A percentile compares a stretch with the other conserved stretches of the same genome.
phyloP scores from a whole-genome alignment of 92 coral and sea anemone genomes.

The Porites cylindrica region DNA sequence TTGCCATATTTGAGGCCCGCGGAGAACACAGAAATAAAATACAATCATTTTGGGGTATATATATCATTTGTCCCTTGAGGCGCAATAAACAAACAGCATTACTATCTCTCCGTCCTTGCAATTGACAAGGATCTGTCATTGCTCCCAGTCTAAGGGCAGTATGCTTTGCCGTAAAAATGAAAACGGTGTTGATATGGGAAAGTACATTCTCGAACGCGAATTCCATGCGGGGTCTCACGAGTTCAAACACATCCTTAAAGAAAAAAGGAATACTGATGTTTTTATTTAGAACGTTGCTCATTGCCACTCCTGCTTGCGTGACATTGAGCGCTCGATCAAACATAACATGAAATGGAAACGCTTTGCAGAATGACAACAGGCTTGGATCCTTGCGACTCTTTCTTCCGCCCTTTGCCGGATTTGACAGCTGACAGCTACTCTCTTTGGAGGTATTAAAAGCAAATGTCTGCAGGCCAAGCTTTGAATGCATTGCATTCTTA shows the following conservation, averaged over 20 bases:
- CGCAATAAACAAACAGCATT: conserved; percentile 61
- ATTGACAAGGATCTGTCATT: background rate
- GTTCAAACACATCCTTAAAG: conserved; percentile 87
- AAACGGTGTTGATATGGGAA: conserved; percentile 95
- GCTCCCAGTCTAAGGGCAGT: conserved; percentile 11
- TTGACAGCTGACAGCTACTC: background rate
- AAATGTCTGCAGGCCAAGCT: conserved; percentile 90
- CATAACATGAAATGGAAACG: conserved; percentile 97
- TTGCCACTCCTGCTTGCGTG: conserved; percentile 92
- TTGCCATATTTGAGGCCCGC: conserved; percentile 79
- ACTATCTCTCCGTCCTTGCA: conserved; percentile 21
- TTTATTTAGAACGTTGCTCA: conserved; percentile 77
- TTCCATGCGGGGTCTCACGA: conserved; percentile 92
- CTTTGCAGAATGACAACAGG: conserved; percentile 92
- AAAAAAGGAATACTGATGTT: conserved; percentile 58
- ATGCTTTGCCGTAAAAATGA: conserved; percentile 53
- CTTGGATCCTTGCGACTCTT: conserved; percentile 61
- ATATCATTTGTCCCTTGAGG: conserved; percentile 99
- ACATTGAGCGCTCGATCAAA: conserved; percentile 88
- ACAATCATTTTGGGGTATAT: conserved; percentile 84
- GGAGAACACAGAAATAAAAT: conserved; percentile 97
- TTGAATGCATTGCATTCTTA: conserved; percentile 74
- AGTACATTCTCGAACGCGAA: conserved; percentile 81
- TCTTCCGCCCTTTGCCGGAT: background rate
- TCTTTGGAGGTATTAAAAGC: conserved; percentile 17